Evolutionary conservation across 1,140 invertebrate species (phyloP).

Genomic region (Solen grandis): DNA sequence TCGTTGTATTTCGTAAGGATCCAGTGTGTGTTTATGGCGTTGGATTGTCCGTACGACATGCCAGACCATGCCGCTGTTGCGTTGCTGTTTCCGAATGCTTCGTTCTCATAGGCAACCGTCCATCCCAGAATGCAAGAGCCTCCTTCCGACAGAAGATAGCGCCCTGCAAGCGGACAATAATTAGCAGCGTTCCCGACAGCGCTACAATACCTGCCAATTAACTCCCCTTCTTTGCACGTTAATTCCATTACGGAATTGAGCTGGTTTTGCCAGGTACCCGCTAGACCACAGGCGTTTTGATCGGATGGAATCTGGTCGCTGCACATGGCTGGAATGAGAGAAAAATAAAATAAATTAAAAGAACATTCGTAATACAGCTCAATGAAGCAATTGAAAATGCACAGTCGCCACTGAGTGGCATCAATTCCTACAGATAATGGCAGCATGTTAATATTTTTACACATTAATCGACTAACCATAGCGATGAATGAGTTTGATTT

Average conservation of each 20-base stretch:
- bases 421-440: too few species aligned
- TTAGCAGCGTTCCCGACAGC: not conserved
- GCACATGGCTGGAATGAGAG: not conserved
- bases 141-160: not conserved
- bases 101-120: conserved; percentile 11
- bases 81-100: conserved; percentile 4
- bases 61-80: conserved; percentile 18
- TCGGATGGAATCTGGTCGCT: not conserved
- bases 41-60: not conserved
- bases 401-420: too few species aligned
- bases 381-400: too few species aligned
- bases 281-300: not conserved
- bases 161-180: too few species aligned
- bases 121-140: not conserved
- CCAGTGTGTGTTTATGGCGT: conserved; percentile 23
- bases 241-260: not conserved
- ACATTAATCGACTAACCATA: too few species aligned
- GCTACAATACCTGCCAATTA: conserved; percentile 1
- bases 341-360: not conserved
- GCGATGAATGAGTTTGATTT: too few species aligned
- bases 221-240: not conserved
- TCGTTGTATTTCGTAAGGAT: not conserved
- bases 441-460: too few species aligned
- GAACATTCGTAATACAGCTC: too few species aligned
- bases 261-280: conserved; percentile 22